A percentile compares a stretch with the other conserved stretches of the same genome.
phyloP scores from a whole-genome alignment of 2,888 invertebrate genomes.

The Hypomecis atomaria region DNA sequence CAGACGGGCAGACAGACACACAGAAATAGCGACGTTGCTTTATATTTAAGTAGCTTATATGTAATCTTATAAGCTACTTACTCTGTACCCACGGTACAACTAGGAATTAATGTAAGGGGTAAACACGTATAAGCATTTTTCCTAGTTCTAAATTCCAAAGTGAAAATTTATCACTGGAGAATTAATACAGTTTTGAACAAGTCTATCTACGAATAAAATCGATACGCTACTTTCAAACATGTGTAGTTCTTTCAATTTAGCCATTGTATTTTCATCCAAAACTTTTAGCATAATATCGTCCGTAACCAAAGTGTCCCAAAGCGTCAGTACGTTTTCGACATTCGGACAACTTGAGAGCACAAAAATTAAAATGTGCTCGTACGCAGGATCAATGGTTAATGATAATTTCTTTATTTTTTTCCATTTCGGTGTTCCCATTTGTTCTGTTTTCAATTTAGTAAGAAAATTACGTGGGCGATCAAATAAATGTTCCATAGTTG shows the following conservation, averaged over 20 bases:
- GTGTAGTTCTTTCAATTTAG: neutral
- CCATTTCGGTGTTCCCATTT: neutral
- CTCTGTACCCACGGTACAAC: too few species aligned
- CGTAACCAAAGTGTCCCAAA: neutral
- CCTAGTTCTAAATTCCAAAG: neutral
- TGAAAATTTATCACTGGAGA: neutral
- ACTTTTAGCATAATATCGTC: neutral
- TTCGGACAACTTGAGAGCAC: neutral
- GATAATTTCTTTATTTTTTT: constrained; percentile 1
- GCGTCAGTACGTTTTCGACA: neutral
- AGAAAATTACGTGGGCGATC: neutral
- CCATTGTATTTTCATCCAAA: neutral
- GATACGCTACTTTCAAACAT: neutral
- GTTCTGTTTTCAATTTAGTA: neutral
- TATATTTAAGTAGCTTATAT: too few species aligned
- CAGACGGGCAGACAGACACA: too few species aligned
- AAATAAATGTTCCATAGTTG: neutral
- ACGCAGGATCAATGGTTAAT: neutral
- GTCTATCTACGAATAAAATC: neutral
- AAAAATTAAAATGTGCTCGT: constrained; percentile 1
- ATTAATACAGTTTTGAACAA: neutral
- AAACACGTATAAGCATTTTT: neutral
- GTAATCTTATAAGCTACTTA: too few species aligned
- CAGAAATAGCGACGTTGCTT: too few species aligned
- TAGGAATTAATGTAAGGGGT: too few species aligned